phyloP scores from a whole-genome alignment of 2,113 vertebrate genomes.

The Ctenodactylus gundi region DNA sequence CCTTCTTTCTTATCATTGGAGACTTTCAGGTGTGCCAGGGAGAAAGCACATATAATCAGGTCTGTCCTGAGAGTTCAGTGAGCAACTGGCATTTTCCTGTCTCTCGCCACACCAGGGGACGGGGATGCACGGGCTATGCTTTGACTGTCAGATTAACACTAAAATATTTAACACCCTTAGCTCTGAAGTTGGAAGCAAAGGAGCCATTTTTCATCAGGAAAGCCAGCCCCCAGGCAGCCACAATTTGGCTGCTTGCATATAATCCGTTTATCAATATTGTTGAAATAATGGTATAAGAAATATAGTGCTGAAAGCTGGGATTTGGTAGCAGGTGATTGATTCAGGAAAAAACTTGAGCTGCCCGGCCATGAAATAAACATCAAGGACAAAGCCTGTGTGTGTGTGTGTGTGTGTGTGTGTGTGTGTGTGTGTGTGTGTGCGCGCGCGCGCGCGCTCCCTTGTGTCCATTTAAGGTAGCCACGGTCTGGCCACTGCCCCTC shows the following conservation, averaged over 20 bases:
- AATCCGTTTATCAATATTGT: slow-evolving; percentile 75
- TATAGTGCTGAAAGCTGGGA: slow-evolving; percentile 72
- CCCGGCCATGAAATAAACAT: slow-evolving; percentile 65
- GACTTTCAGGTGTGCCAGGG: background rate
- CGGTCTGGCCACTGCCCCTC: background rate
- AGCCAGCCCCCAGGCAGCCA: slow-evolving; percentile 39
- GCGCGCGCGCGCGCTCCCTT: too few relatives aligned
- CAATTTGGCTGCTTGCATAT: slow-evolving; percentile 66
- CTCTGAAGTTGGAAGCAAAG: slow-evolving; percentile 15
- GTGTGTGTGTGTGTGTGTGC: too few relatives aligned
- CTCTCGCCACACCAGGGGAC: background rate
- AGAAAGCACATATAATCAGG: background rate
- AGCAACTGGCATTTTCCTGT: background rate
- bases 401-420: too few relatives aligned
- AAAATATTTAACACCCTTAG: slow-evolving; percentile 59
- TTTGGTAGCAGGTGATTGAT: slow-evolving; percentile 81
- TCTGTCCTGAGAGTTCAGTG: background rate
- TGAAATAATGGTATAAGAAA: slow-evolving; percentile 75
- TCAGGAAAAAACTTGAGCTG: slow-evolving; percentile 75
- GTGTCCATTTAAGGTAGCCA: rapidly evolving
- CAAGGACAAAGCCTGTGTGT: background rate
- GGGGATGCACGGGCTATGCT: background rate
- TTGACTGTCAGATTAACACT: slow-evolving; percentile 54
- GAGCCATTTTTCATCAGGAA: slow-evolving; percentile 63
- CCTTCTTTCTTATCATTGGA: background rate